Evolutionary conservation across 2,797 vertebrate species (phyloP).

Genomic region (Macropus fuliginosus): DNA sequence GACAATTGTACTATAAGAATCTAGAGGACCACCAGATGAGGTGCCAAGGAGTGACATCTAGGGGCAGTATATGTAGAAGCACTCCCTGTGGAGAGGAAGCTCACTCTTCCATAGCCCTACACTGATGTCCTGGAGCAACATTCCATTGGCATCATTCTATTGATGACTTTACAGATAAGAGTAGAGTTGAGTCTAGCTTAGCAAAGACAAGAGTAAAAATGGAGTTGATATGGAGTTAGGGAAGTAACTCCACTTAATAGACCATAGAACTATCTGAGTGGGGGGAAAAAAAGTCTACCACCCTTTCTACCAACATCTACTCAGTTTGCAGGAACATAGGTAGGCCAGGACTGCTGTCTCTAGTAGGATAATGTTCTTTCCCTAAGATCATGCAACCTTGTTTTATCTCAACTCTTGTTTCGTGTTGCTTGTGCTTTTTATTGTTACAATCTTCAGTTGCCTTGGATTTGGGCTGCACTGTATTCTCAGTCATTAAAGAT

Average conservation of each 20-base stretch:
- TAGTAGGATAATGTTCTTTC: not conserved
- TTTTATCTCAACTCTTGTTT: not conserved
- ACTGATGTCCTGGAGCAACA: not conserved
- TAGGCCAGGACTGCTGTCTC: not conserved
- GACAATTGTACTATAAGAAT: not conserved
- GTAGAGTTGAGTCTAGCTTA: not conserved
- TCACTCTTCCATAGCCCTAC: not conserved
- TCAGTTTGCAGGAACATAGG: not conserved
- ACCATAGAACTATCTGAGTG: not conserved
- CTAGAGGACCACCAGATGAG: not conserved
- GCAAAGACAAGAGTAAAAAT: not conserved
- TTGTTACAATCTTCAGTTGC: not conserved
- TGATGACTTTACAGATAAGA: not conserved
- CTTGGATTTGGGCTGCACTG: not conserved
- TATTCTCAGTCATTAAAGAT: constrained; percentile 28
- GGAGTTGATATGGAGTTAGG: not conserved
- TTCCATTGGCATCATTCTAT: not conserved
- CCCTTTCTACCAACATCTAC: not conserved
- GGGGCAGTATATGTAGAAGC: not conserved
- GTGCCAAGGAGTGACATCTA: not conserved
- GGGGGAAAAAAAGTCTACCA: not conserved
- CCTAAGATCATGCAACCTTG: not conserved
- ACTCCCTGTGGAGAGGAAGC: not conserved
- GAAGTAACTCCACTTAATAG: not conserved
- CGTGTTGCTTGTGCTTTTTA: not conserved